phyloP scores from a whole-genome alignment of 2,888 invertebrate species.

The Callinectes sapidus region DNA sequence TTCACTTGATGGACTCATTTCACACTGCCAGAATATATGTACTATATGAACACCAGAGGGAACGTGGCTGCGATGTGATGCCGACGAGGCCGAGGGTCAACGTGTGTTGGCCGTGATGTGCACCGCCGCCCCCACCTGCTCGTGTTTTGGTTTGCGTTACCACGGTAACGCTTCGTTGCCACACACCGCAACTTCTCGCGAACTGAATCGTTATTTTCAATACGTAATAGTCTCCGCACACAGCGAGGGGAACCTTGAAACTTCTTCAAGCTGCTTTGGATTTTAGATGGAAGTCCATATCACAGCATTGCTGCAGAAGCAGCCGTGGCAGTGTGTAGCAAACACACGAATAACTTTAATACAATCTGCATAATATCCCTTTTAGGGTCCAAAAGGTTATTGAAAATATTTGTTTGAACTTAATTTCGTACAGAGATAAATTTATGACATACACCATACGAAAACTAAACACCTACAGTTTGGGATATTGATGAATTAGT shows the following conservation, averaged over 20 bases:
- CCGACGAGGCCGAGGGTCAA: background rate
- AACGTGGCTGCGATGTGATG: background rate
- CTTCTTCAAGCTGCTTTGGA: background rate
- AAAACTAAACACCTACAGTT: background rate
- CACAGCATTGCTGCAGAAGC: background rate
- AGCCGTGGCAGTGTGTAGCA: background rate
- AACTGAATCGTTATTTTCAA: slow-evolving; percentile 11
- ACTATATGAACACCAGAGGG: background rate
- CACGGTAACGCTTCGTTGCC: background rate
- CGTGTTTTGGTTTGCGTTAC: slow-evolving; percentile 8
- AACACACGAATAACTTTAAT: background rate
- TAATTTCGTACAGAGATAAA: background rate
- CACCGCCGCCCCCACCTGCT: slow-evolving; percentile 8
- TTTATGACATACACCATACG: background rate
- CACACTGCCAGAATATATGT: background rate
- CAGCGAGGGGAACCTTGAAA: slow-evolving; percentile 12
- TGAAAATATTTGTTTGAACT: background rate
- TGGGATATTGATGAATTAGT: background rate
- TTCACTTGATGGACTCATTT: background rate
- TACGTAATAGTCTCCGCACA: slow-evolving; percentile 14
- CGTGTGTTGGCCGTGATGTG: slow-evolving; percentile 11
- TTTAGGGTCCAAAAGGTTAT: background rate
- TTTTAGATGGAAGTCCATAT: background rate
- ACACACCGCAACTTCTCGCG: slow-evolving; percentile 9
- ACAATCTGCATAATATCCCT: background rate